Evolutionary conservation across 2,797 vertebrate species (phyloP).

Genomic region (Dallia pectoralis): DNA sequence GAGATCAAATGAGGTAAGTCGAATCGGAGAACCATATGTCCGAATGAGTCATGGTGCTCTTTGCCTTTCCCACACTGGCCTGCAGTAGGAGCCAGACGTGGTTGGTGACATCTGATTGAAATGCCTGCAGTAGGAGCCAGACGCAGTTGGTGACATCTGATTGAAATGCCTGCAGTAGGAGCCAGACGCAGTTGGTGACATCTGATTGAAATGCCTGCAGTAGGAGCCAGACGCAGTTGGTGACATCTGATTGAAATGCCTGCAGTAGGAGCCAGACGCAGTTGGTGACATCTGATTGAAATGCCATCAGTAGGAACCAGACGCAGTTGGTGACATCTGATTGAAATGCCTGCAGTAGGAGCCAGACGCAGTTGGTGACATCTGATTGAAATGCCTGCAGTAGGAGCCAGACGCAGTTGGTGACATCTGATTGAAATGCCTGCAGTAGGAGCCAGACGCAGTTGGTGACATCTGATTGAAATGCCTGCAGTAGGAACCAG

Average conservation of each 20-base stretch:
- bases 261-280: neutral
- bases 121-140: conserved; percentile 2
- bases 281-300: too few species aligned
- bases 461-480: too few species aligned
- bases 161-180: neutral
- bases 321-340: too few species aligned
- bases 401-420: too few species aligned
- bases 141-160: too few species aligned
- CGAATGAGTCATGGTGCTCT: conserved; percentile 83
- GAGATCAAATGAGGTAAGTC: conserved; percentile 83
- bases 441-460: neutral
- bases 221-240: too few species aligned
- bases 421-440: too few species aligned
- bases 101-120: too few species aligned
- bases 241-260: too few species aligned
- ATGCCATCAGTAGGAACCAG: conserved; percentile 1
- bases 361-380: neutral
- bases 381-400: too few species aligned
- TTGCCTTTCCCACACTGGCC: conserved; percentile 42
- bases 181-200: neutral
- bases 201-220: too few species aligned
- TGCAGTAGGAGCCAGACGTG: neutral
- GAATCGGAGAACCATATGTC: conserved; percentile 90
- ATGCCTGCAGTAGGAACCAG: conserved; percentile 4
- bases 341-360: neutral